These are phyloP conservation scores for Malacosoma neustria DNA, from an alignment of 2,888 invertebrate species.

Conservation along the genomic window DNA sequence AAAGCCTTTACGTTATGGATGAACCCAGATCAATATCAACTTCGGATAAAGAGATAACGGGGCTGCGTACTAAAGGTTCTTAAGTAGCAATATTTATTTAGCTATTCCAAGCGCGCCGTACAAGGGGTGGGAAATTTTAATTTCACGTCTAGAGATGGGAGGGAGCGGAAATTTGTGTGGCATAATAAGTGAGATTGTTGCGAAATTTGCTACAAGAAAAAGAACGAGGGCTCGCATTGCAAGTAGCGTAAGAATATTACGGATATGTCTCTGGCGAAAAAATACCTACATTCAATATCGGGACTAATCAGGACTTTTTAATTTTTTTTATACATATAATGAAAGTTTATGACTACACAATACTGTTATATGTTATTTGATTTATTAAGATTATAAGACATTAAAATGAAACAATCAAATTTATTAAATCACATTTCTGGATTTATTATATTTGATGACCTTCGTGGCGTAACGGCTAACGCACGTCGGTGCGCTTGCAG, in stretches of 20 bases:
- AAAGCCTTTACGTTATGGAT: not conserved
- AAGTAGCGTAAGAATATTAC: constrained; percentile 21
- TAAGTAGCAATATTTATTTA: constrained; percentile 68
- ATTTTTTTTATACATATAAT: no score
- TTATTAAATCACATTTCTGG: no score
- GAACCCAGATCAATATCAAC: not conserved
- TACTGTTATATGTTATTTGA: no score
- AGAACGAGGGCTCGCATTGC: constrained; percentile 66
- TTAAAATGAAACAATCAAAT: no score
- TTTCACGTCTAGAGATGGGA: constrained; percentile 67
- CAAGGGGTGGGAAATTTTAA: constrained; percentile 69
- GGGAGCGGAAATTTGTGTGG: constrained; percentile 73
- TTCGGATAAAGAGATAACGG: constrained; percentile 23
- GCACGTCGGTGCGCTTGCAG: no score
- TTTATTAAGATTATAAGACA: no score
- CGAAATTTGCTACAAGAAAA: constrained; percentile 75
- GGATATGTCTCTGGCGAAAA: constrained; percentile 24
- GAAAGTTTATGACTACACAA: no score
- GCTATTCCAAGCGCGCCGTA: constrained; percentile 55
- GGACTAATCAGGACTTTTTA: no score
- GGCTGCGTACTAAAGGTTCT: constrained; percentile 34
- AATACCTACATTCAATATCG: not conserved
- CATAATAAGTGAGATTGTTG: constrained; percentile 76
- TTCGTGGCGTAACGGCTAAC: no score
- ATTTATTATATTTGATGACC: no score